Conservation (phyloP, 2,888 invertebrate species). For the Tiphia femorata region DNA sequence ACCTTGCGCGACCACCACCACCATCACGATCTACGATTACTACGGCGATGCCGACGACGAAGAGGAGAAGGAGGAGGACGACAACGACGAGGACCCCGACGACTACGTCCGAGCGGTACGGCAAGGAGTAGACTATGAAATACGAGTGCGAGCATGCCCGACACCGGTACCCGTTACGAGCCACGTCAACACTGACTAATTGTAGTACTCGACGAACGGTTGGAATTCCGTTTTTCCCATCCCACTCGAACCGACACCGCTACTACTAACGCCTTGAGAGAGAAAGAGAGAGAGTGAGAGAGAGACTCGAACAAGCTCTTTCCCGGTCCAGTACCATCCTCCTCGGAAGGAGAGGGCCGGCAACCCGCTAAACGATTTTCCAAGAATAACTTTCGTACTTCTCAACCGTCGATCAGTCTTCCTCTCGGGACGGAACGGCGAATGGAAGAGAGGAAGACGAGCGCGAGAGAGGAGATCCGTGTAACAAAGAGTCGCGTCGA, state of each 20-base stretch:
- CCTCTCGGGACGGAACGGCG: constrained; percentile 7
- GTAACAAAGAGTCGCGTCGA: constrained; percentile 5
- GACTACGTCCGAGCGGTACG: constrained; percentile 3
- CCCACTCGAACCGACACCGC: neutral
- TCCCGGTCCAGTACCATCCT: neutral
- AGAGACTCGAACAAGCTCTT: neutral
- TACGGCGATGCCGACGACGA: constrained; percentile 20
- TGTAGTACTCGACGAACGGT: constrained; percentile 29
- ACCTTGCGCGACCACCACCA: neutral
- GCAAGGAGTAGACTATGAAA: constrained; percentile 47
- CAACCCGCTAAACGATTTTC: constrained; percentile 20
- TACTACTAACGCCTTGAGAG: too few relatives aligned
- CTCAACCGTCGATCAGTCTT: constrained; percentile 28
- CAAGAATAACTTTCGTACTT: constrained; percentile 20
- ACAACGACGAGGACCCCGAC: neutral
- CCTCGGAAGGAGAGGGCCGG: neutral
- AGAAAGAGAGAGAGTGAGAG: neutral
- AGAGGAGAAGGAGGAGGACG: constrained; percentile 3
- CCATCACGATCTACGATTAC: constrained; percentile 34
- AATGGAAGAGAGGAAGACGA: neutral
- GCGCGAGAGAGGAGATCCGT: neutral
- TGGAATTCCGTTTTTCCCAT: constrained; percentile 35
- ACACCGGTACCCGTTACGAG: constrained; percentile 33
- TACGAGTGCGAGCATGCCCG: constrained; percentile 52
- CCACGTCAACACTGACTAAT: constrained; percentile 45